A percentile compares a stretch with the other conserved stretches of the same genome.
These are phyloP conservation scores for Phataginus tricuspis DNA, from an alignment of 2,797 vertebrate genomes.

Conservation along the genomic window DNA sequence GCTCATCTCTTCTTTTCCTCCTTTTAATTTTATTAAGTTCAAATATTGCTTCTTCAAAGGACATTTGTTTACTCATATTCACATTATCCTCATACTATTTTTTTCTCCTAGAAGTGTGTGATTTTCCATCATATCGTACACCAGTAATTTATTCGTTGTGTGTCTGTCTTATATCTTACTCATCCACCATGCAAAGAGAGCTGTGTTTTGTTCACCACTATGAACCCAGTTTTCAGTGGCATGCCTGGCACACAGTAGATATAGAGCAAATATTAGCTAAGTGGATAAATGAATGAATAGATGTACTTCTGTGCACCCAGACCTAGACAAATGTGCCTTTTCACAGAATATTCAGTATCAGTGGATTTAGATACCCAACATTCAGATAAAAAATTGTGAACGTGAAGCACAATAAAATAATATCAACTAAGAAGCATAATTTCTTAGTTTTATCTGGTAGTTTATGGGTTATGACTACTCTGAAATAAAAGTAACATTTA, in stretches of 20 bases:
- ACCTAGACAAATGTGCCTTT: not conserved
- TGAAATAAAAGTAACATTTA: slow-evolving; percentile 19
- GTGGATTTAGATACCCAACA: not conserved
- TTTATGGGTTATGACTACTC: not conserved
- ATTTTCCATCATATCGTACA: not conserved
- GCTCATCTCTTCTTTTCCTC: not conserved
- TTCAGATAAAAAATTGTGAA: not conserved
- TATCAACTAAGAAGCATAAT: slow-evolving; percentile 8
- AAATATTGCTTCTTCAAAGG: not conserved
- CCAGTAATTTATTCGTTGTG: not conserved
- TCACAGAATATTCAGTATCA: not conserved
- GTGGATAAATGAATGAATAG: not conserved
- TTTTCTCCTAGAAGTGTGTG: not conserved
- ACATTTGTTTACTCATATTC: not conserved
- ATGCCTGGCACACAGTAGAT: not conserved
- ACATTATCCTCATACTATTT: not conserved
- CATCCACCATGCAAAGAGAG: not conserved
- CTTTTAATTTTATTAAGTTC: not conserved
- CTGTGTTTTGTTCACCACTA: not conserved
- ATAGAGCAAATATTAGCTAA: not conserved
- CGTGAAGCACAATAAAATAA: not conserved
- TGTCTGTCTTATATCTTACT: not conserved
- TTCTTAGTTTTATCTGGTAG: slow-evolving; percentile 14
- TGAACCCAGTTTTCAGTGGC: not conserved
- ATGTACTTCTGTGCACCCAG: not conserved